A percentile compares a stretch with the other conserved stretches of the same genome.
Conservation (phyloP, 2,113 vertebrate species). For the Etia nguti region DNA sequence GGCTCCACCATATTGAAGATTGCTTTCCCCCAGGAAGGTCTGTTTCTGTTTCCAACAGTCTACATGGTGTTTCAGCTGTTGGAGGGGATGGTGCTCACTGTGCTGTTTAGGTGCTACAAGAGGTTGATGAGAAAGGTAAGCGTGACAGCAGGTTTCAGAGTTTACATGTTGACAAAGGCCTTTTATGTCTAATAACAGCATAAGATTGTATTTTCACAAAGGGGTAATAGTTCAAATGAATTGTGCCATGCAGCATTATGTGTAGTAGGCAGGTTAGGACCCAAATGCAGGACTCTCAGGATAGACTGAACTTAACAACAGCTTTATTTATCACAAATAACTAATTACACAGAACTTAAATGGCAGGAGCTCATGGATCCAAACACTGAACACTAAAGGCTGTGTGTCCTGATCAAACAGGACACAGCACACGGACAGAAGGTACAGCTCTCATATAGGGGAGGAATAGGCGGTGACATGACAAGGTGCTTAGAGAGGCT, state of each 20-base stretch:
- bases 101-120: slow-evolving; percentile 58
- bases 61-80: slow-evolving; percentile 72
- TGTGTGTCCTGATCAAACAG: neutral
- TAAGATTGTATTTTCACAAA: neutral
- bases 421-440: neutral
- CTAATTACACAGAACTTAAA: neutral
- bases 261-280: neutral
- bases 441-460: too few species aligned
- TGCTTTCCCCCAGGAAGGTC: slow-evolving; percentile 62
- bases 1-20: slow-evolving; percentile 73
- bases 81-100: slow-evolving; percentile 67
- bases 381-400: neutral
- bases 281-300: neutral
- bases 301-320: neutral
- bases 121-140: slow-evolving; percentile 45
- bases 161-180: neutral
- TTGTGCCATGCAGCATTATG: neutral
- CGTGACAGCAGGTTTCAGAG: neutral
- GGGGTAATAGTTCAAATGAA: neutral
- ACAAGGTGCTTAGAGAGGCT: neutral
- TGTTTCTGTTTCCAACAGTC: slow-evolving; percentile 77
- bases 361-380: neutral
- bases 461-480: too few species aligned
- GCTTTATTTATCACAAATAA: neutral
- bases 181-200: neutral